Evolutionary conservation across 2,888 invertebrate species (phyloP).

Genomic region (Sarcophaga carnaria): DNA sequence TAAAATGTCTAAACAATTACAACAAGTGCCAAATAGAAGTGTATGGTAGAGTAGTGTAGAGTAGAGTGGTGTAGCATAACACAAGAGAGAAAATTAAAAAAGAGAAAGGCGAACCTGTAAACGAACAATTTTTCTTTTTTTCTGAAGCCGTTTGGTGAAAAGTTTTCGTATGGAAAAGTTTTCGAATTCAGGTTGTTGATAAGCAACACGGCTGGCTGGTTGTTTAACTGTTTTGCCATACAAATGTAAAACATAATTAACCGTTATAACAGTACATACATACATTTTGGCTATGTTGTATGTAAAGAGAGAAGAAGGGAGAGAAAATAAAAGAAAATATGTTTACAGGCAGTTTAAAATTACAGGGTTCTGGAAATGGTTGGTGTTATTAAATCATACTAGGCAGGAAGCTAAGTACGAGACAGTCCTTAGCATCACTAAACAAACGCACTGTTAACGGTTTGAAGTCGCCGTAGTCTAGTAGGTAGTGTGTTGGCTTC

Average conservation of each 20-base stretch:
- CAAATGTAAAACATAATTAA: conserved; percentile 45
- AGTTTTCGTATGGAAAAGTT: conserved; percentile 32
- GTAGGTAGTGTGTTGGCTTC: too few relatives aligned
- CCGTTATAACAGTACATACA: conserved; percentile 23
- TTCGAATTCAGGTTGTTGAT: conserved; percentile 10
- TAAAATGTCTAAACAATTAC: conserved; percentile 57
- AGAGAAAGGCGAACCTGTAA: conserved; percentile 12
- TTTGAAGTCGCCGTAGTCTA: too few relatives aligned
- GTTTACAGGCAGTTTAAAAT: neutral
- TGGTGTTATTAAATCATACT: too few relatives aligned
- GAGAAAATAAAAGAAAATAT: neutral
- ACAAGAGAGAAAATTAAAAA: neutral
- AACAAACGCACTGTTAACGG: too few relatives aligned
- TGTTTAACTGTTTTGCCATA: neutral
- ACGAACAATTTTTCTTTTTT: conserved; percentile 17
- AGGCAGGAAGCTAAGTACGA: too few relatives aligned
- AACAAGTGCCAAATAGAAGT: conserved; percentile 41
- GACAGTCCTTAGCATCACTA: too few relatives aligned
- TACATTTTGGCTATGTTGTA: neutral
- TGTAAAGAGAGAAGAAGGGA: too few relatives aligned
- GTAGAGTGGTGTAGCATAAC: too few relatives aligned
- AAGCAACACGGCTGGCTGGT: neutral
- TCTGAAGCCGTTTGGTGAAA: conserved; percentile 34
- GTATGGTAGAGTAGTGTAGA: neutral
- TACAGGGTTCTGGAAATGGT: neutral